Evolutionary conservation across 2,888 invertebrate species (phyloP), one percentile per base, ranked within the genome.

Genomic region (Andrena flavipes): DNA sequence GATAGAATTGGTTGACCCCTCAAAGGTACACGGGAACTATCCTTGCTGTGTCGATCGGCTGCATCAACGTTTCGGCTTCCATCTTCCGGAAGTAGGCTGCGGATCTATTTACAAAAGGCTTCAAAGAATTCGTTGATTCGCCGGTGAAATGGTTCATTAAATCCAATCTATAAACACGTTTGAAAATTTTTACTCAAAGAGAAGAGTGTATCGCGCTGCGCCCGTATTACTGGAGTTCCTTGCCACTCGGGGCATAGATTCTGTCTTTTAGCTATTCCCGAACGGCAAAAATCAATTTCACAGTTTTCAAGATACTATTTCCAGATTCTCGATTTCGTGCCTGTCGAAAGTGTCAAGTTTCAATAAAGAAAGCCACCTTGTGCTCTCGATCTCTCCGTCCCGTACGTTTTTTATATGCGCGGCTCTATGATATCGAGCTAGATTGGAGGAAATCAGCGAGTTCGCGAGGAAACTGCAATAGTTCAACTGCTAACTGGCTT

Each of bases 261-360:
- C 2, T 33, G 35, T 33, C 3, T 62, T 63, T 63, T 35, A 35
- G n/a, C 33, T 63, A 23, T 35, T 63, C 30, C 29, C 8, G 6
- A 33, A 6, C 16, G 68, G 23, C 1, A 35, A 26, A 69, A 56
- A 35, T 56, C 64, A 49, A 48, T 64, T 64, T n/a, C 56, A 26
- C 4, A 10, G 33, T 10, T 62, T 33, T 62, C 62, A 35, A 62
- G n/a, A 26, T 26, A 35, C 8, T 26, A 26, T 69, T 16, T 42
- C 51, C 42, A 26, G 7, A 2, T 26, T 64, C 26, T 49, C 29
- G 16, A n/a, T 42, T 30, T 16, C 10, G 6, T 51, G n/a, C 10
- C 20, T 42, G 30, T 51, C 65, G 29, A 35, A 35, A 5, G 56
- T 42, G 69, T 59, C 42, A 29, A 29, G 42, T 29, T 70, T n/a